These are phyloP conservation scores for Pseudomyrmex sp. DNA, from an alignment of 1,140 invertebrate species.

Conservation along the genomic window DNA sequence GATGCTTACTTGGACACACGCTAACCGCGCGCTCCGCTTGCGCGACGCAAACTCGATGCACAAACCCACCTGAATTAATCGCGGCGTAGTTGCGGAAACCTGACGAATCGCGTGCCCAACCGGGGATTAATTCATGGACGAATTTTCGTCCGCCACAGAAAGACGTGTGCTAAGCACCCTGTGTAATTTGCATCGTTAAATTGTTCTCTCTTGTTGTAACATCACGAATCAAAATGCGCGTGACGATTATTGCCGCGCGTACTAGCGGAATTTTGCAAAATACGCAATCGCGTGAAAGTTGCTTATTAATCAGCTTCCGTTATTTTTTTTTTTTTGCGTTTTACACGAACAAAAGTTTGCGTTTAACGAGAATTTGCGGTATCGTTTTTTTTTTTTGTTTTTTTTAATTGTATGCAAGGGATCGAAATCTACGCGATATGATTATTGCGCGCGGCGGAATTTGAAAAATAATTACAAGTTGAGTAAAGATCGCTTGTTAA, in stretches of 20 bases:
- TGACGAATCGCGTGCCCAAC: constrained; percentile 48
- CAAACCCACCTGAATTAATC: constrained; percentile 72
- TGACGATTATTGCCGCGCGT: too few relatives aligned
- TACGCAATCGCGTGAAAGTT: too few relatives aligned
- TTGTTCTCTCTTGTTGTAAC: constrained; percentile 20
- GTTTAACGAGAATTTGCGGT: too few relatives aligned
- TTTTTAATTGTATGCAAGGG: too few relatives aligned
- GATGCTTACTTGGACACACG: constrained; percentile 60
- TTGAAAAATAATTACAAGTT: neutral
- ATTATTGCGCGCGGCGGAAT: neutral
- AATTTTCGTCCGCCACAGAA: constrained; percentile 61
- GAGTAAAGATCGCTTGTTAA: neutral
- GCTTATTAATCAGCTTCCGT: too few relatives aligned
- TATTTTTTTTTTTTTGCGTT: too few relatives aligned
- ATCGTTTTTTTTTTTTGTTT: too few relatives aligned
- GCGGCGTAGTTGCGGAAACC: constrained; percentile 15
- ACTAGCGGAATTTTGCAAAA: too few relatives aligned
- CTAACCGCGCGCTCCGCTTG: constrained; percentile 43
- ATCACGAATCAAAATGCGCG: constrained; percentile 29
- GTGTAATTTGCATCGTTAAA: constrained; percentile 53
- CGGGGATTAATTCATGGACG: constrained; percentile 64
- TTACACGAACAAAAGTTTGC: too few relatives aligned
- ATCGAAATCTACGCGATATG: neutral
- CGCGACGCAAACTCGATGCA: constrained; percentile 69
- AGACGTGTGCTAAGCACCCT: constrained; percentile 50